Evolutionary conservation across 2,113 vertebrate genomes (phyloP), one percentile per base, ranked within the genome.

Genomic region (Seriola aureovittata): DNA sequence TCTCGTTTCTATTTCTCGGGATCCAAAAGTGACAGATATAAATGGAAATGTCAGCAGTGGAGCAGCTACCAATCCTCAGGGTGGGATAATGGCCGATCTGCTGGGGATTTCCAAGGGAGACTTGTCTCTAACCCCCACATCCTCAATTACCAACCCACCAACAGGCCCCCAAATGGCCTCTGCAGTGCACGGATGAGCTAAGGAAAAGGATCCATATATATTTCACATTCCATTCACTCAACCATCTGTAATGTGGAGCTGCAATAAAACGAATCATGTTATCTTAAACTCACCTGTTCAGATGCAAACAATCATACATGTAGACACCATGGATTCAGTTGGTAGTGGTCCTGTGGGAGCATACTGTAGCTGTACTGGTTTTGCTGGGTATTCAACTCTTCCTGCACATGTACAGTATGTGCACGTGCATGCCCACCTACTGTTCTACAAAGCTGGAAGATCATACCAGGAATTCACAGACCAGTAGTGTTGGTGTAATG

Each of bases 21-120:
- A 82, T 80, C 57, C 25, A 84, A 82, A 86, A 16, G 52, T 75
- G 86, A 86, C 86, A 87, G 77, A 78, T 85, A 88, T 86, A 85
- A 91, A 89, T 89, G 84, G 82, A 89, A 89, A 78, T 85, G 85
- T 88, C 87, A 88, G 82, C 80, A 21, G 68, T 21, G 58, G 60
- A 78, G 62, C 75, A 82, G 78, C 84, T 55, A 60, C 44, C 63
- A 65, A 55, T 66, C 68, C 83, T 77, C 81, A 68, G 72, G 3
- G n/a, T 32, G 1, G 72, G 79, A 92, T 92, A 92, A 92, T 90
- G 75, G 83, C 40, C 11, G 70, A 77, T 89, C 92, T 86, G 80
- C 75, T 48, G 71, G 74, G 86, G 78, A 88, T 84, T 85, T 78
- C 78, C 69, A 0, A 52, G 8, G 63, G 46, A 72, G 71, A 50